Conservation (phyloP, 1,140 invertebrate species). For the Agrypnia vestita region DNA sequence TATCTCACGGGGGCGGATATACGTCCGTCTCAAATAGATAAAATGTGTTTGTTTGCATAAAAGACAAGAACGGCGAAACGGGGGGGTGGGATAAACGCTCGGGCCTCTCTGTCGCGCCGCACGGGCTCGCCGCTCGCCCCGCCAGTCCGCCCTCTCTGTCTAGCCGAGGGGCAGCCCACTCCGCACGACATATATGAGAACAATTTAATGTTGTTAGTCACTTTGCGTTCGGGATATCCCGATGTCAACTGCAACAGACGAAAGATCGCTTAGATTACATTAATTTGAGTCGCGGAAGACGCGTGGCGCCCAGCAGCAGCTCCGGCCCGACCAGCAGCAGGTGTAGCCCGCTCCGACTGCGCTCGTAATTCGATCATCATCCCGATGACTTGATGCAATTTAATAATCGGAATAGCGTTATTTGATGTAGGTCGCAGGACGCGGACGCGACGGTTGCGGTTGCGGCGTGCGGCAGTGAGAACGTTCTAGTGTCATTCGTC, state of each 20-base stretch:
- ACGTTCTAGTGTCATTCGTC: not conserved
- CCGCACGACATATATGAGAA: slow-evolving; percentile 60
- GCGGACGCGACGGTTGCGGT: not conserved
- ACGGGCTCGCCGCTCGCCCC: slow-evolving; percentile 65
- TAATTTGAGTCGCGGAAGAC: slow-evolving; percentile 50
- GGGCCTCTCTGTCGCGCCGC: slow-evolving; percentile 62
- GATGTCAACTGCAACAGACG: slow-evolving; percentile 60
- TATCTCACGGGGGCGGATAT: slow-evolving; percentile 65
- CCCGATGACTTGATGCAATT: slow-evolving; percentile 59
- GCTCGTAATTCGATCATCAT: slow-evolving; percentile 56
- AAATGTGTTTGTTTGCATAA: slow-evolving; percentile 58
- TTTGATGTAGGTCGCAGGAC: slow-evolving; percentile 54
- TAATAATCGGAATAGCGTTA: slow-evolving; percentile 58
- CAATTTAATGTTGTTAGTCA: slow-evolving; percentile 62
- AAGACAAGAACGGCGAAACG: slow-evolving; percentile 39
- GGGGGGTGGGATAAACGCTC: slow-evolving; percentile 25
- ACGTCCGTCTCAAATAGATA: slow-evolving; percentile 72
- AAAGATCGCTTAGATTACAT: slow-evolving; percentile 59
- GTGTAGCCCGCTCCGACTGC: slow-evolving; percentile 1
- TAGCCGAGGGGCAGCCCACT: slow-evolving; percentile 45
- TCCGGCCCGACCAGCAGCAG: slow-evolving; percentile 7
- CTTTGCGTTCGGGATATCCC: slow-evolving; percentile 60
- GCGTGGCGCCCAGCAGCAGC: slow-evolving; percentile 61
- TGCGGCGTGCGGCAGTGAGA: not conserved
- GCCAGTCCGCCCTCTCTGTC: slow-evolving; percentile 36